Evolutionary conservation across 2,113 vertebrate genomes (phyloP), one percentile per base, ranked within the genome.

Genomic region (Centropus unirufus): DNA sequence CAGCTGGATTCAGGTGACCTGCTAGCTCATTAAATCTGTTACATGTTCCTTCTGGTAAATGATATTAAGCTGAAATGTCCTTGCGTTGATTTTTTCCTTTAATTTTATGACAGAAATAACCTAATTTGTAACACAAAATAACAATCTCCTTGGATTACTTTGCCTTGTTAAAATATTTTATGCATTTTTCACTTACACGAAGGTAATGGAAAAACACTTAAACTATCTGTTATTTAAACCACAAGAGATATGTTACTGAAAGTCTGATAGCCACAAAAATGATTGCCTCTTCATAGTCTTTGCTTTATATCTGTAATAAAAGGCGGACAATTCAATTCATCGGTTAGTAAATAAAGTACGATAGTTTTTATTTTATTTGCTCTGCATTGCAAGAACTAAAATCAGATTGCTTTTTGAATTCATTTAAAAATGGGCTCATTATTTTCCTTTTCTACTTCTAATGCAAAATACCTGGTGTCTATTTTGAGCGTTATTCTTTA

Each of bases 221-320:
- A 98, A 98, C 98, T 98, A 99, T 98, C 98, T 99, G 98, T 98
- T 98, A 98, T 98, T 98, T 98, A 99, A 99, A 98, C 98, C 98
- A 98, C 98, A 97, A 98, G 99, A 99, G 98, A 98, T 98, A 98
- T 98, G 97, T 98, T 98, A 97, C 97, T 97, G 97, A 97, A 98
- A 98, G 97, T 98, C 97, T 98, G 98, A 98, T 98, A 98, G 98
- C 96, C 96, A 92, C 98, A 98, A 98, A 99, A 99, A 98, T 98
- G 98, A 99, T 98, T 98, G 98, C 98, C 98, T 99, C 98, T 98
- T 99, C 98, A 98, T 98, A 98, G 98, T 98, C 98, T 98, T 98
- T 98, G 98, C 98, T 99, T 99, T 99, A 98, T 98, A 98, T 98
- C 95, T 96, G 98, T 98, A 99, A 99, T 98, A 99, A 99, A 99